Percentiles rank a stretch among this genome's conserved stretches.
Evolutionary conservation across 2,113 vertebrate species (phyloP).

Genomic region (Pelecanoides urinatrix): DNA sequence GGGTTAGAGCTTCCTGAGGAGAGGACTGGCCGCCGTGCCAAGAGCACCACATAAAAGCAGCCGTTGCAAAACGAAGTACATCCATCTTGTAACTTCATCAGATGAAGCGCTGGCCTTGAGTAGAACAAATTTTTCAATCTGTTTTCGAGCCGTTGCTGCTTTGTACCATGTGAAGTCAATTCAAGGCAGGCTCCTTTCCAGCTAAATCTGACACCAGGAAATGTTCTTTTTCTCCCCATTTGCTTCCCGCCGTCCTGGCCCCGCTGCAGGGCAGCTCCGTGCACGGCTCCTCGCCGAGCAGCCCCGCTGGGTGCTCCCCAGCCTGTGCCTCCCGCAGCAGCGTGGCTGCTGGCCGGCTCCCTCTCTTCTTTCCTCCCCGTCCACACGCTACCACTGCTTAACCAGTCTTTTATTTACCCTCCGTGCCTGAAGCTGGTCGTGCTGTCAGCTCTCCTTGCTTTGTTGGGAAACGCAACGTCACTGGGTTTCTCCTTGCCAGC

Average conservation of each 20-base stretch:
- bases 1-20: background rate
- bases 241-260: background rate
- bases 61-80: background rate
- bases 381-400: background rate
- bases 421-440: background rate
- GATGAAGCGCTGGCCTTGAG: background rate
- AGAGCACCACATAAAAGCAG: background rate
- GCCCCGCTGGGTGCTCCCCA: background rate
- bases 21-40: accelerated
- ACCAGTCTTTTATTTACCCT: background rate
- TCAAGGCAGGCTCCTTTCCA: slow-evolving; percentile 65
- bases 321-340: background rate
- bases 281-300: background rate
- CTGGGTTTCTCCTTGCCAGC: background rate
- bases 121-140: slow-evolving; percentile 7
- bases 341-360: background rate
- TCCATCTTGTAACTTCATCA: slow-evolving; percentile 11
- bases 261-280: background rate
- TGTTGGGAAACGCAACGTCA: background rate
- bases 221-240: slow-evolving; percentile 46
- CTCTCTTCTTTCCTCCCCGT: background rate
- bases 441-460: background rate
- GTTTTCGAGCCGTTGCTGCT: background rate
- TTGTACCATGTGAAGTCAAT: slow-evolving; percentile 62
- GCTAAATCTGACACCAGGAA: slow-evolving; percentile 65